Base-by-base conservation (phyloP, 2,888 invertebrate genomes). In the Phasia obesa region DNA sequence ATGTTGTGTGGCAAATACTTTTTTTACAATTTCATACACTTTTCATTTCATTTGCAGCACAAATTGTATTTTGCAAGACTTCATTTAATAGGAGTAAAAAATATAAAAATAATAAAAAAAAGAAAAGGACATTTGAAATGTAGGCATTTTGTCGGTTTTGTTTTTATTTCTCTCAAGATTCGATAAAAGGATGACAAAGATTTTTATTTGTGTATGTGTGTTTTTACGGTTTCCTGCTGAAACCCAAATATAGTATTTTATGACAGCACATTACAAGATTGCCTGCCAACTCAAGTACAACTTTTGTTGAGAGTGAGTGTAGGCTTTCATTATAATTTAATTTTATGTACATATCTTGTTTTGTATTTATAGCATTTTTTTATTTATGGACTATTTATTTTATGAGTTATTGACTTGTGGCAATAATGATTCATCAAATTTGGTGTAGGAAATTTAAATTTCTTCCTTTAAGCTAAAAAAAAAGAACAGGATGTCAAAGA, bases 371-470 rank as follows among this genome's bases (percentile, higher is more conserved):
- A 42, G 4, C 31, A 23, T n/a, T 21, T 7, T n/a, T 17, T 31
- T 51, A 49, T 70, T 75, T 59, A 71, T 60, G 57, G 53, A 23
- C 67, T 49, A 60, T 77, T 77, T 59, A 57, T 19, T 82, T 77
- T 73, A 57, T 51, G 57, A 74, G 42, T 51, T 64, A 70, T 73
- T 74, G 77, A 78, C 49, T 74, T 53, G 35, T 64, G 44, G 64
- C 11, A 6, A n/a, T 71, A 65, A 65, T 75, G 5, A 62, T 62
- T 25, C 17, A 31, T 6, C 19, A 74, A 44, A 64, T 13, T 55
- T 55, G 15, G 31, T 15, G 42, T 55, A 4, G 55, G 47, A 64
- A 55, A 55, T 64, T 64, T 3, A 35, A 23, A 71, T 35, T 49
- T 31, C 42, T 49, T 55, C 21, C 59, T 13, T 47, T 60, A n/a